Conservation (phyloP, 2,113 vertebrate genomes). For the Charina bottae region DNA sequence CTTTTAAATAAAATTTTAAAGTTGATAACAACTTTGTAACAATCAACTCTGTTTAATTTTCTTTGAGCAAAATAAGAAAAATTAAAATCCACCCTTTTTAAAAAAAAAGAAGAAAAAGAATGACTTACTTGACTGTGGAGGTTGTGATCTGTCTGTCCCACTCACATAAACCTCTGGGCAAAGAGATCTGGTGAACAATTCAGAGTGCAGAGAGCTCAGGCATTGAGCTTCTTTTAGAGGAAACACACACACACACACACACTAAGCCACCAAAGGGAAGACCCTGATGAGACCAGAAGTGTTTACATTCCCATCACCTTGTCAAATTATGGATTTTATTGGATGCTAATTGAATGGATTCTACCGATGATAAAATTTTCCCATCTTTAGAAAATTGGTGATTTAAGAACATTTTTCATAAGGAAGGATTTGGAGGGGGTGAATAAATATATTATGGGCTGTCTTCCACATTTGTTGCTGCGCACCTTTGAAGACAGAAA, state of each 20-base stretch:
- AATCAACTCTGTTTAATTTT: not conserved
- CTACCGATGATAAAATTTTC: constrained; percentile 20
- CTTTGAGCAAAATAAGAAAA: not conserved
- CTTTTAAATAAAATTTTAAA: too few relatives aligned
- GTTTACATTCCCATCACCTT: not conserved
- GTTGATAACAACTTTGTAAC: too few relatives aligned
- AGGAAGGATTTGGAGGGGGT: constrained; percentile 36
- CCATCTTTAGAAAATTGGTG: constrained; percentile 10
- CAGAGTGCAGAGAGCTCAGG: not conserved
- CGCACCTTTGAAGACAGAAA: constrained; percentile 65
- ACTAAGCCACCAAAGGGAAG: not conserved
- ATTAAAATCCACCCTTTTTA: not conserved
- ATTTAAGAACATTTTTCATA: constrained; percentile 7
- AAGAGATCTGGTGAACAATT: constrained; percentile 3
- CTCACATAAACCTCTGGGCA: not conserved
- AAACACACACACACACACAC: not conserved
- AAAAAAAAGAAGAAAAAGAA: not conserved
- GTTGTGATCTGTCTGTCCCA: not conserved
- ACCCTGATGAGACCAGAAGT: not conserved
- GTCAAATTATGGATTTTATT: constrained; percentile 11
- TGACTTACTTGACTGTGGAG: not conserved
- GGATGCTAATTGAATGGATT: constrained; percentile 17
- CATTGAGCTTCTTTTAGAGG: not conserved
- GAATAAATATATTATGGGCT: constrained; percentile 52
- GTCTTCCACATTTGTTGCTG: constrained; percentile 55